Evolutionary conservation across 2,797 vertebrate species (phyloP).

Genomic region (Enteromius afrohamiltoni): DNA sequence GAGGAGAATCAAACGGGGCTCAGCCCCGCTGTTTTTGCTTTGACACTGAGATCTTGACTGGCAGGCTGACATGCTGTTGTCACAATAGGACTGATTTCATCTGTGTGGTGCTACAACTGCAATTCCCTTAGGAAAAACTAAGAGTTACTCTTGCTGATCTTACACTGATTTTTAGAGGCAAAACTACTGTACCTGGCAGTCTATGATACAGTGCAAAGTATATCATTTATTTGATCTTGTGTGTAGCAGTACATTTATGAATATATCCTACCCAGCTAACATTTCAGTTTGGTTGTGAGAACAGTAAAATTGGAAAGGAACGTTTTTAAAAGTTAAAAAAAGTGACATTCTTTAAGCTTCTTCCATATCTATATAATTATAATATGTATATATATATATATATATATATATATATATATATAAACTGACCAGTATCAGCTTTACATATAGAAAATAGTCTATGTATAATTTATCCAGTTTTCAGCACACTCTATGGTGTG

Average conservation of each 20-base stretch:
- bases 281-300: neutral
- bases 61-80: constrained; percentile 41
- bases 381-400: too few relatives aligned
- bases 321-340: neutral
- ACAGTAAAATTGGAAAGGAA: neutral
- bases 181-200: constrained; percentile 14
- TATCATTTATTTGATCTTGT: neutral
- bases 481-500: neutral
- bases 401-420: too few relatives aligned
- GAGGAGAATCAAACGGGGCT: constrained; percentile 16
- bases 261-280: neutral
- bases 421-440: too few relatives aligned
- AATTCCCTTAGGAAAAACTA: constrained; percentile 17
- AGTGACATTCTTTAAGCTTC: neutral
- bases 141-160: constrained; percentile 28
- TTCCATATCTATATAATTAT: too few relatives aligned
- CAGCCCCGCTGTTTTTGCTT: neutral
- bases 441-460: neutral
- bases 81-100: constrained; percentile 41
- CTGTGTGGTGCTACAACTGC: neutral
- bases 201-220: neutral
- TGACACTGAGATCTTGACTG: constrained; percentile 25
- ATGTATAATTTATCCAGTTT: neutral
- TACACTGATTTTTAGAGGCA: constrained; percentile 19
- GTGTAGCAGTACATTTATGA: neutral